phyloP scores from a whole-genome alignment of 1,140 invertebrate species.

The Rhopalosiphum maidis region DNA sequence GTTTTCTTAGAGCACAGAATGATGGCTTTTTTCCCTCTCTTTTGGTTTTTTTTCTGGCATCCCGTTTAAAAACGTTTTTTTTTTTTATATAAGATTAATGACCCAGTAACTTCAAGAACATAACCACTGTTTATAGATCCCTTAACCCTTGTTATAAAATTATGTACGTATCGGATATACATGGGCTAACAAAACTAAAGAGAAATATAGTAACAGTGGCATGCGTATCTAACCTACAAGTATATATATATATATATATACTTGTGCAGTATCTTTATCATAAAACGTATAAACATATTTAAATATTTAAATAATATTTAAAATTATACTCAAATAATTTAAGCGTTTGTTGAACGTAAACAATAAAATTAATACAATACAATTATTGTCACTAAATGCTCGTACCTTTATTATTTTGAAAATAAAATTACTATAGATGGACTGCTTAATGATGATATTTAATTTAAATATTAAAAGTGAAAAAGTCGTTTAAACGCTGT shows the following conservation, averaged over 20 bases:
- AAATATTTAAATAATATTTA: background rate
- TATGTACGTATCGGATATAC: constrained; percentile 40
- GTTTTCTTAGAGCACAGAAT: constrained; percentile 39
- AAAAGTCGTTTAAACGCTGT: background rate
- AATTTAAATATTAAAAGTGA: background rate
- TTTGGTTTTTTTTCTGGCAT: constrained; percentile 14
- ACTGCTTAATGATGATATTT: background rate
- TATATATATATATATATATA: background rate
- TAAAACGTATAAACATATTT: background rate
- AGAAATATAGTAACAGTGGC: background rate
- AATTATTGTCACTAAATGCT: background rate
- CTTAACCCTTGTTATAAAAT: constrained; percentile 55
- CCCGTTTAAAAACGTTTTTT: constrained; percentile 54
- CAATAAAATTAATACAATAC: background rate
- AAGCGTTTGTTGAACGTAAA: background rate
- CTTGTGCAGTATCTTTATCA: background rate
- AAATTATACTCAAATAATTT: background rate
- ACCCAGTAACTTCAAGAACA: constrained; percentile 57
- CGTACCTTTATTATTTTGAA: background rate
- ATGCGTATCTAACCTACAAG: background rate
- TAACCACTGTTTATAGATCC: constrained; percentile 55
- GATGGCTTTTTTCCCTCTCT: constrained; percentile 48
- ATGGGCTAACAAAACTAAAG: background rate
- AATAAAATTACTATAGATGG: background rate
- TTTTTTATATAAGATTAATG: constrained; percentile 55